Conservation (phyloP, 2,113 vertebrate genomes). For the Axis porcinus region DNA sequence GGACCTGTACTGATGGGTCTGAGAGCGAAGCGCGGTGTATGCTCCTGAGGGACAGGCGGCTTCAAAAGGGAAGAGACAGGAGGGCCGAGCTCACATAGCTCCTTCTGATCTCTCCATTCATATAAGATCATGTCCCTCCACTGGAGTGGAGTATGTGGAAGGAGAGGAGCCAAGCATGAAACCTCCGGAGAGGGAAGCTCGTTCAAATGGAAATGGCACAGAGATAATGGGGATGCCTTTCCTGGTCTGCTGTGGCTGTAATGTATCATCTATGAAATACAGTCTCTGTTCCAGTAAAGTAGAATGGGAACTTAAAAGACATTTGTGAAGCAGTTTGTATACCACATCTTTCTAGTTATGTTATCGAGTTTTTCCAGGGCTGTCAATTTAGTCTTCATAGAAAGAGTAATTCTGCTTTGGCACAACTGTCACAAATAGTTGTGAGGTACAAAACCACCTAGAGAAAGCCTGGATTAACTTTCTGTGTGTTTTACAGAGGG, state of each 20-base stretch:
- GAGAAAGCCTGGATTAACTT: neutral
- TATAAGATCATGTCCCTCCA: neutral
- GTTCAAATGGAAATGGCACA: neutral
- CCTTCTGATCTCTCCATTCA: neutral
- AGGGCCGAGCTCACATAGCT: neutral
- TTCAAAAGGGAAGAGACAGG: neutral
- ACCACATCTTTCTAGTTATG: neutral
- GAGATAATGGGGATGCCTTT: neutral
- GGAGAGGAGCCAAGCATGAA: neutral
- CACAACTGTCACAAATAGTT: neutral
- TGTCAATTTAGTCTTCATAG: neutral
- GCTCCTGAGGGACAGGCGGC: neutral
- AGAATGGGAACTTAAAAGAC: neutral
- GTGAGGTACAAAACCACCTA: neutral
- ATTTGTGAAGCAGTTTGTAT: neutral
- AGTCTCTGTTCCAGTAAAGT: neutral
- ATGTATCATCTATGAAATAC: neutral
- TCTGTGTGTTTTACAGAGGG: neutral
- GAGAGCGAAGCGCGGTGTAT: neutral
- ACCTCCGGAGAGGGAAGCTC: neutral
- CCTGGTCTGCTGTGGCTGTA: neutral
- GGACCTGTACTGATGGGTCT: neutral
- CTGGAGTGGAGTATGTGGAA: neutral
- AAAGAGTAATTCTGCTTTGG: conserved; percentile 10
- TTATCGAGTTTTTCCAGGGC: neutral